Percentiles rank a stretch among this genome's conserved stretches.
These are phyloP conservation scores for Acrossocheilus fasciatus DNA, from an alignment of 2,797 vertebrate genomes.

Conservation along the genomic window DNA sequence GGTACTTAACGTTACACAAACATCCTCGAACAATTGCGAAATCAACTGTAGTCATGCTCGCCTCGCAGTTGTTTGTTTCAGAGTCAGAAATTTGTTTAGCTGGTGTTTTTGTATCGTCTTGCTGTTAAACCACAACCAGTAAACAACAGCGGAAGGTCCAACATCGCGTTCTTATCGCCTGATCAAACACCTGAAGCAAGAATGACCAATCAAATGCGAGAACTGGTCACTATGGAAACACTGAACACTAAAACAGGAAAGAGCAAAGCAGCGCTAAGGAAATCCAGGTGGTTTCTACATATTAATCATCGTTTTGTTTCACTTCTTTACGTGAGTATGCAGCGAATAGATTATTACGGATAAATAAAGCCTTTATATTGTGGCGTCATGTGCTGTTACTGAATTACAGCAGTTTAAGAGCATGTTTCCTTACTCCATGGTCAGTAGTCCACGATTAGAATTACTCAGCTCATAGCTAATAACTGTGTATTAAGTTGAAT, in stretches of 20 bases:
- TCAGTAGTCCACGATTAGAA: neutral
- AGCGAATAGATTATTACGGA: neutral
- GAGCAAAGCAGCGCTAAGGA: neutral
- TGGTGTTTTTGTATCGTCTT: neutral
- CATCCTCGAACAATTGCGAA: neutral
- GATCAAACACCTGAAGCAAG: constrained; percentile 15
- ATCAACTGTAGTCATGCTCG: neutral
- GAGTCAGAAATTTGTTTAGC: neutral
- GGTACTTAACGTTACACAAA: neutral
- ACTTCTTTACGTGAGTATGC: constrained; percentile 10
- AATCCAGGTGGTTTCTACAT: constrained; percentile 17
- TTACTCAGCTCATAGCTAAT: neutral
- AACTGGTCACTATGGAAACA: constrained; percentile 67
- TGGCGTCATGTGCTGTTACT: neutral
- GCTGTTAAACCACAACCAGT: neutral
- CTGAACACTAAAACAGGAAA: constrained; percentile 61
- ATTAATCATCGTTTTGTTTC: constrained; percentile 18
- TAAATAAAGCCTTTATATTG: neutral
- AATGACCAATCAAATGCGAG: constrained; percentile 59
- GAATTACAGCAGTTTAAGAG: neutral
- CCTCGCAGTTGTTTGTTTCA: neutral
- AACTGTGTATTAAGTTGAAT: neutral
- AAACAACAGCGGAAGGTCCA: neutral
- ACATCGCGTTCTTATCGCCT: neutral
- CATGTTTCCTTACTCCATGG: neutral